Base-by-base conservation (phyloP, 2,888 invertebrate genomes). In the Phengaris alcon region DNA sequence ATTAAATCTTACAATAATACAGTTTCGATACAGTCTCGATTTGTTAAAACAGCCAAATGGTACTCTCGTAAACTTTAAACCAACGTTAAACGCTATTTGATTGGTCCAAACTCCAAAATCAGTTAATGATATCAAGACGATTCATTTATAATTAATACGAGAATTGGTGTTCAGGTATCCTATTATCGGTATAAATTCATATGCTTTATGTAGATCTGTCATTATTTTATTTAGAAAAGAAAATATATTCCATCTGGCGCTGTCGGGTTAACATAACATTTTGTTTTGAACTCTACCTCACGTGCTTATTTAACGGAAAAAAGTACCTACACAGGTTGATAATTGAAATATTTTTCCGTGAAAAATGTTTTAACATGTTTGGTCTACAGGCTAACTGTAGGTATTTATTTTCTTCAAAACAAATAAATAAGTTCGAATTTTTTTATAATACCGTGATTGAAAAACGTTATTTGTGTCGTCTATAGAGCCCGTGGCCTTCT, bases 321-420 rank as follows among this genome's bases (percentile, higher is more conserved):
- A 59, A 22, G 22, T 59, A 22, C 15, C 10, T 59, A 22, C 22
- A 59, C 22, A 15, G 22, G 10, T 59, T 15, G 3, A 15, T 15
- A 59, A 59, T 59, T 59, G 59, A 59, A 59, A 59, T 22, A 59
- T 59, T 22, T 48, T 59, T 59, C 59, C 10, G 22, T 59, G 59
- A 59, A 59, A 59, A 22, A 59, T 59, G 59, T 59, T 59, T 10
- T 10, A 22, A 59, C 22, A 22, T 59, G 10, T 59, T 59, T 4
- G 59, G 22, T 59, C 22, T 59, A 59, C 9, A 59, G 59, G 15
- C 15, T 22, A 59, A 13, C 22, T 48, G 59, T 22, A 59, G 57
- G n/a, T 15, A 3, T 59, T 59, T 59, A 22, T 59, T 59, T 59
- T 59, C 15, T 22, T 59, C 10, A 4, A 59, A 59, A 59, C 22